Percentiles rank a stretch among this genome's conserved stretches.
phyloP scores from a whole-genome alignment of 2,113 vertebrate species.

The Passer montanus region DNA sequence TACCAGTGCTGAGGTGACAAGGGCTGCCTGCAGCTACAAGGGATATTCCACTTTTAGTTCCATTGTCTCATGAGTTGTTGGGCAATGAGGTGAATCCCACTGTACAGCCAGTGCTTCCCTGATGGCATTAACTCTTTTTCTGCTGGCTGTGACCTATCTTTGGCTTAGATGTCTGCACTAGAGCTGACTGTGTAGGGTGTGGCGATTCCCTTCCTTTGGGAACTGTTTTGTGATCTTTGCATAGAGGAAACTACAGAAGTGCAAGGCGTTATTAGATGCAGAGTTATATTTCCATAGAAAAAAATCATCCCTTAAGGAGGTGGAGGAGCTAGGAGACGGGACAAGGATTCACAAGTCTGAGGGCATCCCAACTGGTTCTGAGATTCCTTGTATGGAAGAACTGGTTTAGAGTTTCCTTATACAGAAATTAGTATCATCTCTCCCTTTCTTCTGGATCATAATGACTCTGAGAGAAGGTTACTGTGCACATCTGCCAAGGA shows the following conservation, averaged over 20 bases:
- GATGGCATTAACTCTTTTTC: not conserved
- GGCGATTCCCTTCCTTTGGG: not conserved
- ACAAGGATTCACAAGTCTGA: not conserved
- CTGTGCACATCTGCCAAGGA: not conserved
- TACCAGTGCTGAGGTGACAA: not conserved
- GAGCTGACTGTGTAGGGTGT: not conserved
- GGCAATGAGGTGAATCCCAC: not conserved
- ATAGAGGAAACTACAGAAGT: not conserved
- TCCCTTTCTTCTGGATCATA: not conserved
- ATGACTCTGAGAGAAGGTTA: not conserved
- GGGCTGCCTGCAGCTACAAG: not conserved
- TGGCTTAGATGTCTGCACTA: not conserved
- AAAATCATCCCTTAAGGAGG: not conserved
- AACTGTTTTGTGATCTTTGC: not conserved
- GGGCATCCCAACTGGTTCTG: not conserved
- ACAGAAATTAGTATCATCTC: not conserved
- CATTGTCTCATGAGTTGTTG: not conserved
- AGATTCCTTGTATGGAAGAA: not conserved
- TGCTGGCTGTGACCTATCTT: not conserved
- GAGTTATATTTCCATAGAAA: not conserved
- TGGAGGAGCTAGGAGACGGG: not conserved
- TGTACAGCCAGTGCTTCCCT: not conserved
- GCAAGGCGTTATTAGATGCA: not conserved
- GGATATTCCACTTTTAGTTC: not conserved
- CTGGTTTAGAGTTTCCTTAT: not conserved